Evolutionary conservation across 1,140 invertebrate species (phyloP), one percentile per base, ranked within the genome.

Genomic region (Drosophila seguyi): DNA sequence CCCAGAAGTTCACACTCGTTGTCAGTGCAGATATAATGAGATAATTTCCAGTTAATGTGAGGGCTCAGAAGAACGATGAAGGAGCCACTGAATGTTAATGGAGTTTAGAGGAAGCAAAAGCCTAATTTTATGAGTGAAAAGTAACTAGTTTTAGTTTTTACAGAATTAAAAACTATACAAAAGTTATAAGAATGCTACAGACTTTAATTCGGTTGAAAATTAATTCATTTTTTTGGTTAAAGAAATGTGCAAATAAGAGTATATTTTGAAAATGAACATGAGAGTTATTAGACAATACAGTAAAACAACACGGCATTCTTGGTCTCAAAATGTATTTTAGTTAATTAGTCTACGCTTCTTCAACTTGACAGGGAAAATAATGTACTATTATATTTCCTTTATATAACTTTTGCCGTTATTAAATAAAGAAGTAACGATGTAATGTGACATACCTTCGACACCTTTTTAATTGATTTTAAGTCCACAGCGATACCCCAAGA

Each of bases 11-110:
- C 18, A 36, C 48, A 44, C 58, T 41, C 47, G 29, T 72, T 59
- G 42, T 45, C 34, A 53, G 79, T 56, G 61, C 48, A 56, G 50
- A 72, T 68, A 69, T 88, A 86, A 86, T 86, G 79, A 86, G 84
- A 83, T 88, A 86, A 86, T 85, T 88, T 83, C 68, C 36, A 65
- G 82, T 68, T 77, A 67, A 67, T 45, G 10, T 31, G 25, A 34
- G 56, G 36, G 13, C 61, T n/a, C 22, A 11, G 41, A 13, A 38
- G 25, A 22, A 14, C 1, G 48, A 13, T 36, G 31, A 18, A 56
- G 14, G 14, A 16, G 16, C 25, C 27, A 31, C 34, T 27, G 20
- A 38, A 45, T 44, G 22, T 27, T 36, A 25, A 45, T 44, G n/a
- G 31, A 16, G 25, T 66, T 29, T 5, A 41, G 48, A n/a, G 8